These are phyloP conservation scores for Gobio gobio DNA, from an alignment of 2,113 vertebrate species.

Conservation along the genomic window DNA sequence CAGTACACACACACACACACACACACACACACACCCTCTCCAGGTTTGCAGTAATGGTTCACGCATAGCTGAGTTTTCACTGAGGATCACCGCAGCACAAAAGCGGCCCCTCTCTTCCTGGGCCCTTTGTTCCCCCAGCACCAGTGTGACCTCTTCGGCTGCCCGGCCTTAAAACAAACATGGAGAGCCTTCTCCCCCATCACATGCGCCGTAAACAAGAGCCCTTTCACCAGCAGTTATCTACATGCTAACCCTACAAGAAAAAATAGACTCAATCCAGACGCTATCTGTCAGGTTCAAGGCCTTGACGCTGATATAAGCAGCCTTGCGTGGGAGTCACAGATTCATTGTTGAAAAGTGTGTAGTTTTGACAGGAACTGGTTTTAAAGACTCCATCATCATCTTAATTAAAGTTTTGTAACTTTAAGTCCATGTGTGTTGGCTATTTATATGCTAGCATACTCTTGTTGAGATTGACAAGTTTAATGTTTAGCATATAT, in stretches of 20 bases:
- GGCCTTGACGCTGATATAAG: constrained; percentile 18
- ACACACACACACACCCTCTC: constrained; percentile 55
- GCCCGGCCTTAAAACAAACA: constrained; percentile 51
- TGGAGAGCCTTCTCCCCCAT: constrained; percentile 24
- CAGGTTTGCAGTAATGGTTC: constrained; percentile 76
- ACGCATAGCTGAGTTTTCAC: constrained; percentile 85
- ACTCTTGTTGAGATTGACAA: background rate
- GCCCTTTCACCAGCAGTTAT: constrained; percentile 25
- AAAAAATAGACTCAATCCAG: constrained; percentile 25
- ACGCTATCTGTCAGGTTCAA: constrained; percentile 36
- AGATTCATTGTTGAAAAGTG: constrained; percentile 7
- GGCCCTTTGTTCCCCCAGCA: constrained; percentile 28
- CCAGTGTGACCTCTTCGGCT: constrained; percentile 74
- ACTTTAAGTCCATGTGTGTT: background rate
- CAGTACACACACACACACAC: constrained; percentile 8
- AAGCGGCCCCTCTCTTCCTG: constrained; percentile 81
- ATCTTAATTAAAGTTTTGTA: background rate
- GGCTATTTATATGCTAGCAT: background rate
- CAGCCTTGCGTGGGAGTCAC: constrained; percentile 25
- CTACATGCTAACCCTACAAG: constrained; percentile 13
- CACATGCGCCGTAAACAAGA: constrained; percentile 31
- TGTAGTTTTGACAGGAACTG: constrained; percentile 7
- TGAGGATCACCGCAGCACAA: constrained; percentile 83
- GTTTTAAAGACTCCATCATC: background rate
- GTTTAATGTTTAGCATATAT: background rate